phyloP scores from a whole-genome alignment of 2,888 invertebrate species.

The Amphipyra berbera region DNA sequence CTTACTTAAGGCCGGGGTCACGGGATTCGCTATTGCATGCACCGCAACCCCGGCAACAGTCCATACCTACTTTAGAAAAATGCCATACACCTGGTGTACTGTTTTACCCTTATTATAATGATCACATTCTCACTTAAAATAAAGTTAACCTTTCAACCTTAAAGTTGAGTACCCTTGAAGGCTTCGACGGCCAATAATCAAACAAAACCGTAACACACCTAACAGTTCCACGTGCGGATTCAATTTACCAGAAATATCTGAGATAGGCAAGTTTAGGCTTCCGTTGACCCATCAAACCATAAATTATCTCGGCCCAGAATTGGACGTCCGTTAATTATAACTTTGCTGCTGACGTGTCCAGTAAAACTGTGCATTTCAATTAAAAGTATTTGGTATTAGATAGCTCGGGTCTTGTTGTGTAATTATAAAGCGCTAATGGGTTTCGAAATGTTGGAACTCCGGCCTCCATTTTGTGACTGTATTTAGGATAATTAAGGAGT shows the following conservation, averaged over 20 bases:
- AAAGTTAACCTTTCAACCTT: too few relatives aligned
- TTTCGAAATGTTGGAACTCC: slow-evolving; percentile 34
- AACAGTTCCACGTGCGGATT: slow-evolving; percentile 23
- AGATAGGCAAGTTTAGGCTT: slow-evolving; percentile 48
- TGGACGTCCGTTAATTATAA: slow-evolving; percentile 84
- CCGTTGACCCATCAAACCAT: slow-evolving; percentile 72
- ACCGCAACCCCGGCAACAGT: too few relatives aligned
- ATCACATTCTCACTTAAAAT: too few relatives aligned
- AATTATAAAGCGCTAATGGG: slow-evolving; percentile 56
- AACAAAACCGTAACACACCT: not conserved
- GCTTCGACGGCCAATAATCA: too few relatives aligned
- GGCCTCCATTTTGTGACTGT: slow-evolving; percentile 34
- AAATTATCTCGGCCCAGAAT: slow-evolving; percentile 77
- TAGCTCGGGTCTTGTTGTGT: slow-evolving; percentile 54
- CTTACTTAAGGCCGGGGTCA: too few relatives aligned
- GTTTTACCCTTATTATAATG: too few relatives aligned
- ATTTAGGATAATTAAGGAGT: slow-evolving; percentile 37
- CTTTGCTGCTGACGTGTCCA: slow-evolving; percentile 75
- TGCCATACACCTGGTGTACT: too few relatives aligned
- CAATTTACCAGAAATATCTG: slow-evolving; percentile 43
- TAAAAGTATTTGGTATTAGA: slow-evolving; percentile 75
- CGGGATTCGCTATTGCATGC: too few relatives aligned
- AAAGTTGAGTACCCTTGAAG: too few relatives aligned
- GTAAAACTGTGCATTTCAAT: slow-evolving; percentile 77
- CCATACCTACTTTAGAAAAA: too few relatives aligned